Evolutionary conservation across 2,797 vertebrate genomes (phyloP).

Genomic region (Salmo trutta): DNA sequence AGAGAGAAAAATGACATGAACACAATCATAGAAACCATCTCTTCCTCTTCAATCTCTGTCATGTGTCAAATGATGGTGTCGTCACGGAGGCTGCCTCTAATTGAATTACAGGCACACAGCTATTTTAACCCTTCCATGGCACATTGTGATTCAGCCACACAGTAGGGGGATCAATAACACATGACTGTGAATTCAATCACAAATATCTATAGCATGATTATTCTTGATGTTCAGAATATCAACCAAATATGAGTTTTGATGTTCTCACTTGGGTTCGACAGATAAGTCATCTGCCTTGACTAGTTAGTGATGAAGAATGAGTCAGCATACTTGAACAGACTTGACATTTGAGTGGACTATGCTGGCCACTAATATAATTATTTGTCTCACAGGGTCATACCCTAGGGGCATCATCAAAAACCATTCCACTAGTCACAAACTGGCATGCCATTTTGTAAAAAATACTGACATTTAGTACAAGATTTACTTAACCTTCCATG

Average conservation of each 20-base stretch:
- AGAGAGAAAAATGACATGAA: background rate
- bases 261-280: background rate
- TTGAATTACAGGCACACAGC: background rate
- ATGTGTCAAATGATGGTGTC: too few species aligned
- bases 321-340: background rate
- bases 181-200: background rate
- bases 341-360: background rate
- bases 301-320: background rate
- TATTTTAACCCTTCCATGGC: constrained; percentile 12
- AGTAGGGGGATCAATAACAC: background rate
- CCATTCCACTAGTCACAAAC: background rate
- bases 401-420: background rate
- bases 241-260: background rate
- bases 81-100: background rate
- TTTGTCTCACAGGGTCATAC: background rate
- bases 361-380: background rate
- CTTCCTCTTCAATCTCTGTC: too few species aligned
- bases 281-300: background rate
- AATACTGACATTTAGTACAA: background rate
- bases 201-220: background rate
- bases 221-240: too few species aligned
- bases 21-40: constrained; percentile 2
- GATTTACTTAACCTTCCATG: background rate
- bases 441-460: background rate
- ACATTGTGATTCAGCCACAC: background rate